Conservation (phyloP, 2,888 invertebrate species). For the Thera britannica region DNA sequence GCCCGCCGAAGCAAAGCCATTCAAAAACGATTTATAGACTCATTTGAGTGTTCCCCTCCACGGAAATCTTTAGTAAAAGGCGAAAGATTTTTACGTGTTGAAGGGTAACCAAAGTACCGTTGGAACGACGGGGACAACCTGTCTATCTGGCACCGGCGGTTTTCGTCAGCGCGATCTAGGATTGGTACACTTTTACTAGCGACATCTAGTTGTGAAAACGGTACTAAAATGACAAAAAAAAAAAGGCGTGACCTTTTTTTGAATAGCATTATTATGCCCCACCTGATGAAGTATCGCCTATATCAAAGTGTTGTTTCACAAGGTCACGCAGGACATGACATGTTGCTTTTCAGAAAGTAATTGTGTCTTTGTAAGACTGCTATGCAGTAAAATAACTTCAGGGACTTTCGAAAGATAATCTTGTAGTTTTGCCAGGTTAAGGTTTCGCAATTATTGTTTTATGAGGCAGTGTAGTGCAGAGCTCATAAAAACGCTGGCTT, state of each 20-base stretch:
- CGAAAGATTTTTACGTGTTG: conserved; percentile 90
- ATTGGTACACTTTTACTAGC: neutral
- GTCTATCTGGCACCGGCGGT: neutral
- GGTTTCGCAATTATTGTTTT: conserved; percentile 6
- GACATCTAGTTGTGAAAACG: neutral
- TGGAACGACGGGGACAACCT: neutral
- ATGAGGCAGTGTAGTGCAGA: neutral
- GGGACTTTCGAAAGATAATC: neutral
- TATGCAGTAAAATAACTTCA: neutral
- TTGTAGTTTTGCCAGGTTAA: conserved; percentile 13
- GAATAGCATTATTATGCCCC: too few relatives aligned
- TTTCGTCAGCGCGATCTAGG: conserved; percentile 6
- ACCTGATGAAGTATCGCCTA: too few relatives aligned
- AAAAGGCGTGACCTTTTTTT: too few relatives aligned
- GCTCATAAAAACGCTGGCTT: neutral
- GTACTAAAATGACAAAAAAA: neutral
- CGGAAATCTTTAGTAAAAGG: conserved; percentile 93
- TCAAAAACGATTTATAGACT: conserved; percentile 77
- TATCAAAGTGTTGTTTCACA: too few relatives aligned
- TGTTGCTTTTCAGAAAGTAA: too few relatives aligned
- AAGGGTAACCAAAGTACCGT: conserved; percentile 86
- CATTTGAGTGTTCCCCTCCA: conserved; percentile 90
- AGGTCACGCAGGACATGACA: too few relatives aligned
- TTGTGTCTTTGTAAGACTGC: too few relatives aligned
- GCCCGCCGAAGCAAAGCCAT: conserved; percentile 12